Evolutionary conservation across 2,797 vertebrate genomes (phyloP).

Genomic region (Falco cherrug): DNA sequence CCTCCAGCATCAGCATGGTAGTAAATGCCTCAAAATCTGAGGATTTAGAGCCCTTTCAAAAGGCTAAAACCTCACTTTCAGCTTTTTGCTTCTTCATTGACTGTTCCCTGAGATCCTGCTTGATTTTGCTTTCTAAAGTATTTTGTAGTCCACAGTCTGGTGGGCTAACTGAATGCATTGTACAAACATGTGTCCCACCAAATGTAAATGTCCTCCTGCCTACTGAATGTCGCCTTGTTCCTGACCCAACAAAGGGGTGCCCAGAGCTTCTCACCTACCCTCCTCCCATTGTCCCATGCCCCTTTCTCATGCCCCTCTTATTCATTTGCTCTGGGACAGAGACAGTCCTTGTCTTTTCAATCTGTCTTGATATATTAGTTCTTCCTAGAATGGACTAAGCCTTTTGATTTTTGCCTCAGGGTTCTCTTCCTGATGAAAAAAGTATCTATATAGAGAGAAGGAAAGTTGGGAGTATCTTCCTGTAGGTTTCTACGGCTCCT

Average conservation of each 20-base stretch:
- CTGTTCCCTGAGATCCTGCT: neutral
- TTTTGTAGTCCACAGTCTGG: neutral
- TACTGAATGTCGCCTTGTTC: constrained; percentile 5
- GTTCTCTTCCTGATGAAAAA: neutral
- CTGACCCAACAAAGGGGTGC: rapidly evolving
- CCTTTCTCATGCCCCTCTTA: constrained; percentile 36
- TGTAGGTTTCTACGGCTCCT: neutral
- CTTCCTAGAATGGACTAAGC: neutral
- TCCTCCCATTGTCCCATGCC: neutral
- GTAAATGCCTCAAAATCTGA: neutral
- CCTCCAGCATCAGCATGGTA: neutral
- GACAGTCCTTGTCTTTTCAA: constrained; percentile 13
- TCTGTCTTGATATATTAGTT: neutral
- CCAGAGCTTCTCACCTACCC: neutral
- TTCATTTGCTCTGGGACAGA: neutral
- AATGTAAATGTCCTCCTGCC: neutral
- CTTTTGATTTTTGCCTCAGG: neutral
- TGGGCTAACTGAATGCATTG: neutral
- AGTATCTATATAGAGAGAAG: neutral
- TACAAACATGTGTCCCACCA: neutral
- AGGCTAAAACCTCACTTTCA: neutral
- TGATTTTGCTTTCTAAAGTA: neutral
- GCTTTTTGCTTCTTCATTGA: neutral
- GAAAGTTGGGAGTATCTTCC: neutral
- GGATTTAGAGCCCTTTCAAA: neutral